These are phyloP conservation scores for Megalops cyprinoides DNA, from an alignment of 2,797 vertebrate species.

Conservation along the genomic window DNA sequence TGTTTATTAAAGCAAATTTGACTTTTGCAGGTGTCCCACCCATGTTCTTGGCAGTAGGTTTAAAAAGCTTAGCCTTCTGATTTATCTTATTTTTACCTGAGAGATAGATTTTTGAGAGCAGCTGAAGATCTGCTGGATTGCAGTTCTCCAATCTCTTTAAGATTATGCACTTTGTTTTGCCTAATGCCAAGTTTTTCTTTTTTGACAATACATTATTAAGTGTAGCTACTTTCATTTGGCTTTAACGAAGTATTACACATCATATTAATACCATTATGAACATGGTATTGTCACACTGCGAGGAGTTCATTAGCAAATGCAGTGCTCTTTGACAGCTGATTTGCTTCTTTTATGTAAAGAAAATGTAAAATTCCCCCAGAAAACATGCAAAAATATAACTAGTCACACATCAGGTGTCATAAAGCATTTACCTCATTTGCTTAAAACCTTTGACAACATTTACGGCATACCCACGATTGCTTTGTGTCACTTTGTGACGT, in stretches of 20 bases:
- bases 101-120: not conserved
- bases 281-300: not conserved
- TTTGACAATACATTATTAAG: not conserved
- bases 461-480: not conserved
- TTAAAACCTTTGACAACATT: not conserved
- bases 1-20: constrained; percentile 23
- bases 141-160: not conserved
- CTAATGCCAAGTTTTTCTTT: not conserved
- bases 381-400: not conserved
- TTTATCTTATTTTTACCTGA: not conserved
- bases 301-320: not conserved
- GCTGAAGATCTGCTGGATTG: not conserved
- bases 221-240: not conserved
- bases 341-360: not conserved
- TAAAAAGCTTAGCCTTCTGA: not conserved
- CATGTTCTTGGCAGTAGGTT: not conserved
- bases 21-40: not conserved
- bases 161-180: not conserved
- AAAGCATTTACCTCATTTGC: not conserved
- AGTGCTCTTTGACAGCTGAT: not conserved
- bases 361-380: not conserved
- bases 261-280: not conserved
- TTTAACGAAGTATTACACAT: not conserved
- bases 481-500: not conserved
- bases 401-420: not conserved